A percentile compares a stretch with the other conserved stretches of the same genome.
phyloP scores from a whole-genome alignment of 2,113 vertebrate species.

The Amia ocellicauda region DNA sequence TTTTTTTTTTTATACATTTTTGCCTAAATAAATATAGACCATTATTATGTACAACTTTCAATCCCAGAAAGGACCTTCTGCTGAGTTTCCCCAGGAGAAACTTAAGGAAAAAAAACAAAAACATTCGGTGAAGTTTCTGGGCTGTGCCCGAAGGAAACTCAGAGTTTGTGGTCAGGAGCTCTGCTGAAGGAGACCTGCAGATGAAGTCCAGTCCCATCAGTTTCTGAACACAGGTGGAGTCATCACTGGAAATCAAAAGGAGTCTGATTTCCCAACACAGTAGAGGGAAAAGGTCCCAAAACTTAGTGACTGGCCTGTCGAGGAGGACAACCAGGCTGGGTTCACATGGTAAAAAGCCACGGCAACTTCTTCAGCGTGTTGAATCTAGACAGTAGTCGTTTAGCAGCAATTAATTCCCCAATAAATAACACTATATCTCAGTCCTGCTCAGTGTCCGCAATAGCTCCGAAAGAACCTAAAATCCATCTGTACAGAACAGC shows the following conservation, averaged over 20 bases:
- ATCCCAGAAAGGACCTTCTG: no score
- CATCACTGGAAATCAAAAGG: conserved; percentile 73
- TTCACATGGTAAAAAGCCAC: conserved; percentile 84
- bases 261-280: conserved; percentile 60
- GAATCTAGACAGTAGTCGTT: conserved; percentile 98
- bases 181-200: no score
- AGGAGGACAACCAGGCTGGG: conserved; percentile 75
- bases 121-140: no score
- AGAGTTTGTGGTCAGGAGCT: no score
- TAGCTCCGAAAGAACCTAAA: conserved; percentile 77
- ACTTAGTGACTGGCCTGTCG: conserved; percentile 67
- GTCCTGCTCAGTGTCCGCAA: conserved; percentile 80
- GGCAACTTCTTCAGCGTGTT: conserved; percentile 81
- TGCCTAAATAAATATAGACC: no score
- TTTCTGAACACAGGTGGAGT: conserved; percentile 59
- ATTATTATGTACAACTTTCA: not conserved
- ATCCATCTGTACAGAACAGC: conserved; percentile 78
- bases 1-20: no score
- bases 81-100: no score
- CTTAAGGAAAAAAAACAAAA: no score
- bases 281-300: conserved; percentile 16
- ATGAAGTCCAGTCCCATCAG: no score
- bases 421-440: conserved; percentile 95
- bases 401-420: conserved; percentile 93
- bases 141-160: no score